Base-by-base conservation (phyloP, 2,888 invertebrate genomes). In the Panopea generosa region DNA sequence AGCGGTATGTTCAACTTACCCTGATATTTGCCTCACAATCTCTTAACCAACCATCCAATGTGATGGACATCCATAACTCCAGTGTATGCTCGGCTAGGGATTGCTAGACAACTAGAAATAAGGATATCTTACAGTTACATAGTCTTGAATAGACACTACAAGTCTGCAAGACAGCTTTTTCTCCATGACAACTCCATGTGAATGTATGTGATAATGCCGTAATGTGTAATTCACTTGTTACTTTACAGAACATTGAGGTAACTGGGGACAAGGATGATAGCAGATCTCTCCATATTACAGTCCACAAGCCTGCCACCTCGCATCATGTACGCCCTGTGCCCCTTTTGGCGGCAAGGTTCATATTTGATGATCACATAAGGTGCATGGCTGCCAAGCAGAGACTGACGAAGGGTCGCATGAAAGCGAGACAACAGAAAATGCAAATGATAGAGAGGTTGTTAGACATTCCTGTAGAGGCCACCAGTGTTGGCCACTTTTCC, bases 331-430 rank as follows among this genome's bases (percentile, higher is more conserved):
- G 94, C 11, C 89, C 91, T 22, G 85, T 89, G 22, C 90, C 91
- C 43, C 85, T 91, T 3, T 90, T 92, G 16, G 87, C 90, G 7
- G 91, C 91, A 3, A 18, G 69, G n/a, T 99, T 99, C 93, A 95
- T 99, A 75, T 99, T 99, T 92, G 99, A 99, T 91, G 99, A 99
- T 94, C 99, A 99, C 91, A 99, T 99, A 84, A 95, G 99, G 33
- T 99, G 99, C 91, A 98, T 99, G 98, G 99, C 99, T 20, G 99
- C 99, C 26, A 99, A 99, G 90, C 99, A 99, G 92, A 97, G 96
- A 33, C 85, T 94, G 20, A 92, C 92, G 2, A 93, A 93, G 84
- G 94, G 93, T n/a, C 88, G 93, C 7, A 96, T 97, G 88, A 98
- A 97, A 93, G 98, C 99, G 0, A 95, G 99, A 0, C 98, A 98